Conservation (phyloP, 2,888 invertebrate species). For the Diabrotica balteata region DNA sequence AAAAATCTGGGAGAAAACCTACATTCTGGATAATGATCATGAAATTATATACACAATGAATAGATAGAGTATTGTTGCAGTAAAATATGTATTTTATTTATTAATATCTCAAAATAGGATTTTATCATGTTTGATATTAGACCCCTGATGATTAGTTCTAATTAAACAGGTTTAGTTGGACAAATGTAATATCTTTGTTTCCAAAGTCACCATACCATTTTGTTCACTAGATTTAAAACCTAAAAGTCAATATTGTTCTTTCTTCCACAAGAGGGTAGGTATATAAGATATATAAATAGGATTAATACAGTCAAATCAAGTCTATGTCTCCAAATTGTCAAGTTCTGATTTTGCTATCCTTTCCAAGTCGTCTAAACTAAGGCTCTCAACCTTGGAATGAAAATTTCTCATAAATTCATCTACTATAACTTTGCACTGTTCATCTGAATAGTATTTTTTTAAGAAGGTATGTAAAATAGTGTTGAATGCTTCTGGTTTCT, state of each 20-base stretch:
- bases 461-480: slow-evolving; percentile 67
- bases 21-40: too few species aligned
- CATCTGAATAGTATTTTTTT: slow-evolving; percentile 69
- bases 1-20: too few species aligned
- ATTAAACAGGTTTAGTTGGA: too few species aligned
- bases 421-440: slow-evolving; percentile 69
- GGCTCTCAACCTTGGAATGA: slow-evolving; percentile 54
- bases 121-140: too few species aligned
- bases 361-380: slow-evolving; percentile 60
- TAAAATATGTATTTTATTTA: too few species aligned
- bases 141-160: too few species aligned
- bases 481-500: slow-evolving; percentile 70
- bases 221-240: background rate
- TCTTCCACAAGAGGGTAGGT: background rate
- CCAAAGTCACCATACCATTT: too few species aligned
- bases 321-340: slow-evolving; percentile 15
- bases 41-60: too few species aligned
- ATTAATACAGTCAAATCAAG: background rate
- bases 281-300: background rate
- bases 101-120: too few species aligned
- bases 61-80: too few species aligned
- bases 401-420: slow-evolving; percentile 66
- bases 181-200: too few species aligned
- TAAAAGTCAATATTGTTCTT: background rate
- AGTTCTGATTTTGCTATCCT: slow-evolving; percentile 58